Evolutionary conservation across 2,888 invertebrate species (phyloP).

Genomic region (Adelphocoris suturalis): DNA sequence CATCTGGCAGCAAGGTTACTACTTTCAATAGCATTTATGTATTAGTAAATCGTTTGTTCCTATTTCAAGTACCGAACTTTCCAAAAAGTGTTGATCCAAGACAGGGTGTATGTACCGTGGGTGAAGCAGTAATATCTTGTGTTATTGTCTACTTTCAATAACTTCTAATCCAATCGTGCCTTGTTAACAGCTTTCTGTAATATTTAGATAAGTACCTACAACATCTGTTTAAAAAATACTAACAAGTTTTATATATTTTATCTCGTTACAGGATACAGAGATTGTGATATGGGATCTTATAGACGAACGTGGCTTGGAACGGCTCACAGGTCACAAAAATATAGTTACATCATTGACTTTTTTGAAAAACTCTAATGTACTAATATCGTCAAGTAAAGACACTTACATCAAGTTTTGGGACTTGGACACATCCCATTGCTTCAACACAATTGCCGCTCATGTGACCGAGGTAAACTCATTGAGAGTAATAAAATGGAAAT

Average conservation of each 20-base stretch:
- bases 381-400: constrained; percentile 94
- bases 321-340: constrained; percentile 95
- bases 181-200: no score
- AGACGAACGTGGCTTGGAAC: constrained; percentile 92
- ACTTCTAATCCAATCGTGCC: no score
- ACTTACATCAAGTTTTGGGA: constrained; percentile 98
- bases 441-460: constrained; percentile 95
- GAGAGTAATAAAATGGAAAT: no score
- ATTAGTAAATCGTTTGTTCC: no score
- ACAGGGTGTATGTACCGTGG: no score
- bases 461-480: constrained; percentile 84
- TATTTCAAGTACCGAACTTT: no score
- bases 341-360: constrained; percentile 90
- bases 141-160: no score
- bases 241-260: not conserved
- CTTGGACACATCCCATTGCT: constrained; percentile 95
- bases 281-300: constrained; percentile 97
- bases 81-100: no score
- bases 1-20: constrained; percentile 91
- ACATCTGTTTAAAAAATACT: no score
- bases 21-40: not conserved
- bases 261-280: constrained; percentile 88
- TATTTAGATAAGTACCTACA: no score
- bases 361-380: constrained; percentile 84
- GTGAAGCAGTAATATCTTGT: no score